Evolutionary conservation across 2,888 invertebrate species (phyloP).

Genomic region (Tuta absoluta): DNA sequence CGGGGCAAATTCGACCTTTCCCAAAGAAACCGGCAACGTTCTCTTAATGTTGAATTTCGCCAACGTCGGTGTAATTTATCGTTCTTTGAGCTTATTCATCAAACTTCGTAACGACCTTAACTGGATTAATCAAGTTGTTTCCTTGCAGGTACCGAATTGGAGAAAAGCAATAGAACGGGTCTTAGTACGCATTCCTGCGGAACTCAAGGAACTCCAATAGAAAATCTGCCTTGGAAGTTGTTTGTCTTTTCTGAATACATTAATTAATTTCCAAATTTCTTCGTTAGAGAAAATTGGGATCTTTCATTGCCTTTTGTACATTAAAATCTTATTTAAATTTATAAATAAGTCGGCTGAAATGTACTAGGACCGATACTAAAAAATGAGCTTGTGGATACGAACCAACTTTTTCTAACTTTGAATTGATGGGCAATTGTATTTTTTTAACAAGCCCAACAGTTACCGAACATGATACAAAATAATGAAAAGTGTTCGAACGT

Average conservation of each 20-base stretch:
- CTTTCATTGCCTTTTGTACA: not conserved
- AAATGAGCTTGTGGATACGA: no score
- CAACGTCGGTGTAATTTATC: slow-evolving; percentile 37
- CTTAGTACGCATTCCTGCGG: slow-evolving; percentile 14
- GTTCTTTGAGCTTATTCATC: slow-evolving; percentile 44
- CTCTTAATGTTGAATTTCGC: slow-evolving; percentile 26
- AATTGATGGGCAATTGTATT: no score
- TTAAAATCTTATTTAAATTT: not conserved
- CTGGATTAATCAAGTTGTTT: slow-evolving; percentile 44
- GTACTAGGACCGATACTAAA: no score
- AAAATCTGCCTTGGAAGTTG: slow-evolving; percentile 26
- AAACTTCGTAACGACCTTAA: slow-evolving; percentile 43
- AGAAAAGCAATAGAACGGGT: slow-evolving; percentile 13
- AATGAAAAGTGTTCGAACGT: no score
- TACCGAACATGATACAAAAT: no score
- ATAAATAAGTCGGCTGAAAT: not conserved
- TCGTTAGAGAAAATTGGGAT: slow-evolving; percentile 11
- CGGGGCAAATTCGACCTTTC: not conserved
- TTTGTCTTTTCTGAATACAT: slow-evolving; percentile 35
- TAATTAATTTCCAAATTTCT: slow-evolving; percentile 36
- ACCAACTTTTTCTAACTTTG: no score
- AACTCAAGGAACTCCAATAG: slow-evolving; percentile 16
- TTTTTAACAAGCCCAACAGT: no score
- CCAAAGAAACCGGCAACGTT: not conserved
- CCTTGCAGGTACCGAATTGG: slow-evolving; percentile 31